Conservation (phyloP, 2,888 invertebrate genomes). For the Drosophila hamatofila region DNA sequence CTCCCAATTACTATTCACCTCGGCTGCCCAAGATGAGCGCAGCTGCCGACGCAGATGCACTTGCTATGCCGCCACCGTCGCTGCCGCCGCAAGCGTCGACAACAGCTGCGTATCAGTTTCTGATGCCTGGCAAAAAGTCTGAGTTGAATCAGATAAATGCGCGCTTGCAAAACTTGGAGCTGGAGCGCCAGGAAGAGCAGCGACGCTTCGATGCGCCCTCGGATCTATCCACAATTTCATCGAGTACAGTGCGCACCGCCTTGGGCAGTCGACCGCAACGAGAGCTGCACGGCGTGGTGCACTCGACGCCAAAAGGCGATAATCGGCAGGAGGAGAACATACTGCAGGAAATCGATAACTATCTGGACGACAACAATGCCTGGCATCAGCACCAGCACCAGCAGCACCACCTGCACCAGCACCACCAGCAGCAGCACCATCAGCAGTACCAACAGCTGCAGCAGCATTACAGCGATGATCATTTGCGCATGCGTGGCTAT, state of each 20-base stretch:
- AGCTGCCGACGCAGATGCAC: constrained; percentile 52
- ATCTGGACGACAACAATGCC: constrained; percentile 70
- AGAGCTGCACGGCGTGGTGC: constrained; percentile 65
- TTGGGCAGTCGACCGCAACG: constrained; percentile 31
- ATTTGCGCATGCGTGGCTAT: constrained; percentile 38
- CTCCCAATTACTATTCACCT: constrained; percentile 89
- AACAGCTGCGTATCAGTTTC: constrained; percentile 72
- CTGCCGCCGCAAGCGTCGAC: constrained; percentile 45
- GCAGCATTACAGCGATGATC: constrained; percentile 70
- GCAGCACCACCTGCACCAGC: constrained; percentile 44
- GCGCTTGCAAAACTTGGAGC: constrained; percentile 74
- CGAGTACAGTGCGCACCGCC: constrained; percentile 75
- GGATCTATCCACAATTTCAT: constrained; percentile 83
- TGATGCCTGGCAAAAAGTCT: constrained; percentile 72
- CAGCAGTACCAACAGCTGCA: constrained; percentile 37
- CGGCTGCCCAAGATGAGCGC: constrained; percentile 81
- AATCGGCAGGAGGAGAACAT: constrained; percentile 63
- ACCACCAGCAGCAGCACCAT: constrained; percentile 27
- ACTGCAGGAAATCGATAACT: constrained; percentile 83
- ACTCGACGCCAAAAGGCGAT: constrained; percentile 83
- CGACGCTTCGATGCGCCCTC: constrained; percentile 73
- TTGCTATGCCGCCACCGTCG: constrained; percentile 70
- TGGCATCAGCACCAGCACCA: constrained; percentile 35
- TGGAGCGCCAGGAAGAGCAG: constrained; percentile 39
- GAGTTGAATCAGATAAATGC: constrained; percentile 83